Evolutionary conservation across 2,113 vertebrate species (phyloP).

Genomic region (Melanerpes aurifrons): DNA sequence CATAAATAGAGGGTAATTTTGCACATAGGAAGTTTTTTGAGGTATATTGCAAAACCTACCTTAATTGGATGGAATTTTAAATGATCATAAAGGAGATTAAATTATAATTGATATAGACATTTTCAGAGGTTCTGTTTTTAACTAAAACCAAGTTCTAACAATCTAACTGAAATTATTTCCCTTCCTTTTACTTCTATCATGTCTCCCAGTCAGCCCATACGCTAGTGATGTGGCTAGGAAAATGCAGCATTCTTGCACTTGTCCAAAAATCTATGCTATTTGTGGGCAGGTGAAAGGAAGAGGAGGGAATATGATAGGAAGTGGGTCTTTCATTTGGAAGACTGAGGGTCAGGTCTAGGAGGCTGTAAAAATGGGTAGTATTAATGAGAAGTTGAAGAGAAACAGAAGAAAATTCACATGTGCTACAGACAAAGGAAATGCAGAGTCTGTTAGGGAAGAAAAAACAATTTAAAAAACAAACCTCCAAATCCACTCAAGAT

Average conservation of each 20-base stretch:
- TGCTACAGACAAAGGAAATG: background rate
- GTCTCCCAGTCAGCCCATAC: background rate
- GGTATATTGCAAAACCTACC: background rate
- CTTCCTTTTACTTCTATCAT: background rate
- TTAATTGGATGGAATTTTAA: conserved; percentile 18
- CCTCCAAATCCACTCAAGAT: background rate
- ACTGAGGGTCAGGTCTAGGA: background rate
- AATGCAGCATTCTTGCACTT: background rate
- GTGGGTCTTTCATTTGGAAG: background rate
- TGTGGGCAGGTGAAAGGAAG: background rate
- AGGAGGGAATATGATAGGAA: background rate
- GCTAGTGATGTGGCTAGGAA: background rate
- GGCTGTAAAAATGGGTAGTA: background rate
- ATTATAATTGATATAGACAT: background rate
- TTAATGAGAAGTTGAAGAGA: no score
- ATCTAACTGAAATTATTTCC: background rate
- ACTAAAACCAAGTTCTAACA: background rate
- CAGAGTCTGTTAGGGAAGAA: no score
- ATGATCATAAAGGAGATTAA: background rate
- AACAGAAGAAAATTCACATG: background rate
- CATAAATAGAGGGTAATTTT: conserved; percentile 40
- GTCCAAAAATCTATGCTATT: background rate
- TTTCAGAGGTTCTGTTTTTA: conserved; percentile 19
- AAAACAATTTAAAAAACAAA: background rate
- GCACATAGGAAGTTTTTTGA: conserved; percentile 38